Percentiles rank a stretch among this genome's conserved stretches.
These are phyloP conservation scores for Sipha maydis DNA, from an alignment of 2,888 invertebrate species.

Conservation along the genomic window DNA sequence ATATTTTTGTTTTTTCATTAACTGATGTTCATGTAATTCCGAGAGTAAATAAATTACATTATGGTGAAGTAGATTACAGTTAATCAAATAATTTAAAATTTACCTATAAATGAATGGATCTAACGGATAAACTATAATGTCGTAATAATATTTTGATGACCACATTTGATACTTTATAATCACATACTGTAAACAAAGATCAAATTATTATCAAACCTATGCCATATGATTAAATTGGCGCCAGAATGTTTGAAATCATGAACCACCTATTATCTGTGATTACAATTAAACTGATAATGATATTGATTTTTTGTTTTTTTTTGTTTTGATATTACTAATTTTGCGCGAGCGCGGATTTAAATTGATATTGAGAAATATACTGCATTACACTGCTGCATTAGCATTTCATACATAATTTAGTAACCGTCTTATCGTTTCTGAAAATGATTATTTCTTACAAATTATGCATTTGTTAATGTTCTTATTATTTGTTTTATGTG, in stretches of 20 bases:
- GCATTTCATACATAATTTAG: background rate
- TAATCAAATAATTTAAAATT: too few species aligned
- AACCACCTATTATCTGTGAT: background rate
- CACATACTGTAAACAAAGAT: background rate
- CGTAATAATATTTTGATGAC: too few species aligned
- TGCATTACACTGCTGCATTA: background rate
- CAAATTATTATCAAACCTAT: background rate
- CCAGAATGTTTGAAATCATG: background rate
- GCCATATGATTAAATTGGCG: background rate
- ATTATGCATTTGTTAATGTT: background rate
- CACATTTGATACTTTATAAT: too few species aligned
- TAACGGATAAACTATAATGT: too few species aligned
- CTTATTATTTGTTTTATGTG: background rate
- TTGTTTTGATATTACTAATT: slow-evolving; percentile 6
- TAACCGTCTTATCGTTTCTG: background rate
- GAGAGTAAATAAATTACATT: too few species aligned
- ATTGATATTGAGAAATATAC: background rate
- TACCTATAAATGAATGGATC: too few species aligned
- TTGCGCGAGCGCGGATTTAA: slow-evolving; percentile 51
- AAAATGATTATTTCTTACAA: background rate
- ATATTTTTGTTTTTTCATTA: too few species aligned
- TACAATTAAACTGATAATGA: background rate
- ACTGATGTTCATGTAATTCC: too few species aligned
- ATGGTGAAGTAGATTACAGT: too few species aligned
- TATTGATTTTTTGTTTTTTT: slow-evolving; percentile 15